Conservation (phyloP, 2,888 invertebrate species). For the Patella pellucida region DNA sequence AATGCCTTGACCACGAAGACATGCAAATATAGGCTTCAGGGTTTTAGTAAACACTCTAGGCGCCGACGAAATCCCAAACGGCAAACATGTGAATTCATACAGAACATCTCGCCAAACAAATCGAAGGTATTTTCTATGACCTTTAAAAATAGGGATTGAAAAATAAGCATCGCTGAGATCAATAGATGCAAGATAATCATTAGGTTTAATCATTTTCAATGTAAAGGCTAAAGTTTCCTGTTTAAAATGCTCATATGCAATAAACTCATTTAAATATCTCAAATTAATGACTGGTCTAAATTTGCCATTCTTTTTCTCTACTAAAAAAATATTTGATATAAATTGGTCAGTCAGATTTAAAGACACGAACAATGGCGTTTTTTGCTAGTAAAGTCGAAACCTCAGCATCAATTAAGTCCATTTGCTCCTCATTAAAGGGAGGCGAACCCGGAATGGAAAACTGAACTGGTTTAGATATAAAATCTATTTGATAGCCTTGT, state of each 20-base stretch:
- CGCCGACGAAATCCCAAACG: background rate
- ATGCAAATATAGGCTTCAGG: background rate
- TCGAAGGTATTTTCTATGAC: background rate
- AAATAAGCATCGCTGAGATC: background rate
- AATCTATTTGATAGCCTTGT: background rate
- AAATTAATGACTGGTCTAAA: background rate
- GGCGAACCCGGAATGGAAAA: background rate
- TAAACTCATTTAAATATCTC: background rate
- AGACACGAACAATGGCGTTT: background rate
- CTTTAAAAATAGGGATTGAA: background rate
- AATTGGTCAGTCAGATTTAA: background rate
- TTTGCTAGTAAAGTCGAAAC: background rate
- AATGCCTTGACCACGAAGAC: background rate
- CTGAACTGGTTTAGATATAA: conserved; percentile 4
- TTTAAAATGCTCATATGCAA: background rate
- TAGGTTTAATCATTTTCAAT: background rate
- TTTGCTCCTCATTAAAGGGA: background rate
- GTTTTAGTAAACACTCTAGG: background rate
- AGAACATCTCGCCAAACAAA: background rate
- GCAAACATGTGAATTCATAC: background rate
- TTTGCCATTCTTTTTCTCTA: background rate
- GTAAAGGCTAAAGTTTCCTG: background rate
- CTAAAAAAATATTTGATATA: background rate
- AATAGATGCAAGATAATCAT: background rate
- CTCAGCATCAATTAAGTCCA: background rate